Percentiles rank a stretch among this genome's conserved stretches.
These are phyloP conservation scores for Maconellicoccus hirsutus DNA, from an alignment of 1,140 invertebrate genomes.

Conservation along the genomic window DNA sequence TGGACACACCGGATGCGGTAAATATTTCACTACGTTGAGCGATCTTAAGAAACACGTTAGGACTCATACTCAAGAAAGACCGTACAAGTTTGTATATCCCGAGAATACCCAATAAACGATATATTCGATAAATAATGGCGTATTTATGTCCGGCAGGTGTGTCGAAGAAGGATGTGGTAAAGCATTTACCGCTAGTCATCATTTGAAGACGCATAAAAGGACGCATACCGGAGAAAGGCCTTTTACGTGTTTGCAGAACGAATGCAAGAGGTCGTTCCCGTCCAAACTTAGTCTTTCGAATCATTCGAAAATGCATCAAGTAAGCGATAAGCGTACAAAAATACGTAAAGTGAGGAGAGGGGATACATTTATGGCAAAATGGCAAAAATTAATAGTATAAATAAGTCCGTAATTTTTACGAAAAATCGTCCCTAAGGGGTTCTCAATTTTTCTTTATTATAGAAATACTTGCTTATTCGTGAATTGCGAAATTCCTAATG, in stretches of 20 bases:
- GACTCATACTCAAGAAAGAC: conserved; percentile 83
- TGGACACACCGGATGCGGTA: conserved; percentile 64
- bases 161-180: conserved; percentile 64
- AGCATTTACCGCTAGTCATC: conserved; percentile 85
- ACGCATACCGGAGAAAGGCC: conserved; percentile 42
- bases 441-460: too few relatives aligned
- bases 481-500: too few relatives aligned
- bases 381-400: too few relatives aligned
- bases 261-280: conserved; percentile 28
- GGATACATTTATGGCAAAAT: too few relatives aligned
- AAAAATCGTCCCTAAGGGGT: too few relatives aligned
- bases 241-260: conserved; percentile 26
- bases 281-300: conserved; percentile 26
- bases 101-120: not conserved
- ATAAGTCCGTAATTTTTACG: too few relatives aligned
- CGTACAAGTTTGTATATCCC: conserved; percentile 56
- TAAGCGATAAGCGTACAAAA: not conserved
- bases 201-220: conserved; percentile 73
- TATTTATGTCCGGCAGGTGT: conserved; percentile 25
- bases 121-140: not conserved
- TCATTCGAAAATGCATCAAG: conserved; percentile 26
- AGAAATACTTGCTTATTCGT: too few relatives aligned
- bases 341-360: not conserved
- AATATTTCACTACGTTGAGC: conserved; percentile 86
- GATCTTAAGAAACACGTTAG: conserved; percentile 87